Evolutionary conservation across 2,888 invertebrate species (phyloP).

Genomic region (Nymphalis urticae): DNA sequence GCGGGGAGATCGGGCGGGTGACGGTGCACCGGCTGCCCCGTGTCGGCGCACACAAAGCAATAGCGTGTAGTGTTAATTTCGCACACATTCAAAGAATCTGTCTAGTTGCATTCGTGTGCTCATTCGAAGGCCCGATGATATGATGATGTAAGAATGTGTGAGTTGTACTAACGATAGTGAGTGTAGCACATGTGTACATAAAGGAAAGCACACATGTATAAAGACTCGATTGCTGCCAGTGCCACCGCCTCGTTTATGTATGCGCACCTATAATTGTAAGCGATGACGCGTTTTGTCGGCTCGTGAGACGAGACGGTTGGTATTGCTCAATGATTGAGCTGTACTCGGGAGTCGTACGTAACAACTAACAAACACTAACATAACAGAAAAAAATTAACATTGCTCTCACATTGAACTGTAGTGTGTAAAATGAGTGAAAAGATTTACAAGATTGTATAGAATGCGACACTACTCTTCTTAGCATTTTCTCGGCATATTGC

Average conservation of each 20-base stretch:
- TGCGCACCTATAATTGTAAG: conserved; percentile 77
- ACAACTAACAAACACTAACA: conserved; percentile 52
- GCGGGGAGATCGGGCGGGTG: conserved; percentile 72
- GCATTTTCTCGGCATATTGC: conserved; percentile 3
- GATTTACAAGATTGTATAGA: conserved; percentile 9
- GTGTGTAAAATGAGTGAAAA: conserved; percentile 5
- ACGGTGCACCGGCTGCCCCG: conserved; percentile 79
- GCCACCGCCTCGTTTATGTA: conserved; percentile 71
- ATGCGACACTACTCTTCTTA: background rate
- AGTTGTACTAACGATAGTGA: conserved; percentile 57
- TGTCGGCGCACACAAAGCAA: conserved; percentile 70
- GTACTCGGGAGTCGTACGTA: conserved; percentile 71
- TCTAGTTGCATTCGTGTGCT: conserved; percentile 75
- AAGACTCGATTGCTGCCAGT: conserved; percentile 74
- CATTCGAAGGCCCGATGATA: conserved; percentile 63
- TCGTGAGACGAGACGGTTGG: conserved; percentile 79
- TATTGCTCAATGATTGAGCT: conserved; percentile 81
- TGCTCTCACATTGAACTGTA: conserved; percentile 22
- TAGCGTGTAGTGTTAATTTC: conserved; percentile 56
- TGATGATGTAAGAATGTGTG: conserved; percentile 57
- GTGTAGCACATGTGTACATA: conserved; percentile 60
- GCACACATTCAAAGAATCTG: conserved; percentile 66
- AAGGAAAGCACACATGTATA: conserved; percentile 64
- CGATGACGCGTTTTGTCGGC: conserved; percentile 79
- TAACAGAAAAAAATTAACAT: conserved; percentile 42